Evolutionary conservation across 2,888 invertebrate species (phyloP).

Genomic region (Isoperla grammatica): DNA sequence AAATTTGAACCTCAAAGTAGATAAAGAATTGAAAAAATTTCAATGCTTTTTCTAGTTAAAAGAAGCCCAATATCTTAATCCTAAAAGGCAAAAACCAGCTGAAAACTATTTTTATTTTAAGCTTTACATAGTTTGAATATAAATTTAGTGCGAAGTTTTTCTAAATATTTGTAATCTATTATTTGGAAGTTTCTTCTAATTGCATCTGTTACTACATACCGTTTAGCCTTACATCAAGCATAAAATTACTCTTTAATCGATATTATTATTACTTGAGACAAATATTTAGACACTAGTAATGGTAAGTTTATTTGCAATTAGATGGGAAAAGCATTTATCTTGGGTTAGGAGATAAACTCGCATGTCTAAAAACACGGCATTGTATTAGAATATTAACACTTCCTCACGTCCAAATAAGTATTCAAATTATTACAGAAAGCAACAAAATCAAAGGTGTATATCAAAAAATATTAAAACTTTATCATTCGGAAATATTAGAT

Average conservation of each 20-base stretch:
- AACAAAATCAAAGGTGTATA: background rate
- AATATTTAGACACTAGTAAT: conserved; percentile 3
- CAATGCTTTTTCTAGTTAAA: too few relatives aligned
- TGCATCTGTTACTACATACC: too few relatives aligned
- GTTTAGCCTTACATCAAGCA: too few relatives aligned
- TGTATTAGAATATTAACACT: conserved; percentile 29
- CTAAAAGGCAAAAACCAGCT: conserved; percentile 7
- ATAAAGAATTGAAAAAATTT: too few relatives aligned
- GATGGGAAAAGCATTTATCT: conserved; percentile 6
- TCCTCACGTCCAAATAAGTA: background rate
- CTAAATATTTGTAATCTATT: too few relatives aligned
- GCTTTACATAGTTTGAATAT: too few relatives aligned
- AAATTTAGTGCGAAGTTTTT: too few relatives aligned
- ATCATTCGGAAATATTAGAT: background rate
- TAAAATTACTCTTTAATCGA: background rate
- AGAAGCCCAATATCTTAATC: background rate
- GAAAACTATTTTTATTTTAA: too few relatives aligned
- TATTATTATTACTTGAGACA: background rate
- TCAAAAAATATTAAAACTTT: background rate
- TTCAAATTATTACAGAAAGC: background rate
- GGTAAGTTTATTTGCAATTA: background rate
- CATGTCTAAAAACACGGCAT: conserved; percentile 1
- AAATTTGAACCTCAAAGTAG: too few relatives aligned
- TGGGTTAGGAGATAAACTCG: conserved; percentile 7
- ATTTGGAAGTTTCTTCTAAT: too few relatives aligned